Conservation (phyloP, 2,888 invertebrate species). For the Spisula subtruncata region DNA sequence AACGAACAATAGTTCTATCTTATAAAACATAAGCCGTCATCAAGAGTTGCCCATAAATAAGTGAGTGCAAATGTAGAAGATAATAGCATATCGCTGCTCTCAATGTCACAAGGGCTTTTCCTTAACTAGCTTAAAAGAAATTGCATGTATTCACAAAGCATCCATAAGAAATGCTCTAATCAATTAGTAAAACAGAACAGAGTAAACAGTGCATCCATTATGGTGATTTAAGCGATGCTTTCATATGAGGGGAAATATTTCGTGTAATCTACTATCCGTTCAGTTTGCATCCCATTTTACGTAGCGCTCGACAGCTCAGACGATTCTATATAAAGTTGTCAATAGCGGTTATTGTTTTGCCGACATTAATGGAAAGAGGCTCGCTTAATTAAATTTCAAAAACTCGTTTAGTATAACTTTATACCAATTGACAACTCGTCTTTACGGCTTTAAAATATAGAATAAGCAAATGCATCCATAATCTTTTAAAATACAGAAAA, state of each 20-base stretch:
- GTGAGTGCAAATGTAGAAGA: too few species aligned
- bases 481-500: too few species aligned
- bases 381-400: too few species aligned
- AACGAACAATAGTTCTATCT: too few species aligned
- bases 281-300: not conserved
- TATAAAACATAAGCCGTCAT: too few species aligned
- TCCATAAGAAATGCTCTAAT: too few species aligned
- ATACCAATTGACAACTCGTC: too few species aligned
- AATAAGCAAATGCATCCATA: too few species aligned
- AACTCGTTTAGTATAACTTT: too few species aligned
- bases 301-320: not conserved
- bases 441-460: too few species aligned
- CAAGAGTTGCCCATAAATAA: too few species aligned
- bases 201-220: not conserved
- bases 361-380: conserved; percentile 5
- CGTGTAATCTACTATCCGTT: not conserved
- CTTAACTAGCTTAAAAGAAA: not conserved
- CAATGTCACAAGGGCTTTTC: too few species aligned
- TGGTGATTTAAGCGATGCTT: not conserved
- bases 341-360: not conserved
- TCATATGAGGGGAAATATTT: not conserved
- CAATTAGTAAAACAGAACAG: not conserved
- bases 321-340: not conserved
- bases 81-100: not conserved
- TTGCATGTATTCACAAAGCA: not conserved